Base-by-base conservation (phyloP, 2,113 vertebrate genomes). In the Delphinus delphis region DNA sequence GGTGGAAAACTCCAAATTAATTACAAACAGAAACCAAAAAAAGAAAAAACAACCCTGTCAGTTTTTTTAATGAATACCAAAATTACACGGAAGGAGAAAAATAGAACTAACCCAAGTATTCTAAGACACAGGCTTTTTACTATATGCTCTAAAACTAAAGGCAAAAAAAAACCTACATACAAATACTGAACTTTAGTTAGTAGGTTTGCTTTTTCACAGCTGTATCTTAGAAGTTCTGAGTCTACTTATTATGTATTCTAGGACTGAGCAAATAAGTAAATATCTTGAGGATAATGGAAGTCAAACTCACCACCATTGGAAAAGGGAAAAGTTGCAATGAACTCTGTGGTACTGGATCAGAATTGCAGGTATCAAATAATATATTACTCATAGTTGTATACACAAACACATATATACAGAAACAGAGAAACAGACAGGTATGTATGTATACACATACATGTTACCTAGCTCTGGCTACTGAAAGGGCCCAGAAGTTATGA, bases 191-290 rank as follows among this genome's bases (percentile, higher is more conserved):
- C 50, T 92, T 92, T 8, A 94, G n/a, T 73, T 65, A 71, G 3
- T 79, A 76, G 4, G 31, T 50, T 63, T 93, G 17, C 50, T 95
- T 90, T 92, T 95, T 71, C 63, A 70, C 31, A 96, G 21, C 8
- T 58, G 58, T 74, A 82, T 82, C 65, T 91, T 80, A 88, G 25
- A 92, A 84, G 92, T 94, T 93, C 90, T 92, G 36, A 65, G 88
- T 50, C 55, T 60, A 95, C 28, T 26, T 79, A 70, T 88, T 41
- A 88, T 50, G 1, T 71, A 73, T 88, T 73, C 31, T 71, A 91
- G 50, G n/a, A 93, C 6, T 90, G 10, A 81, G 15, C 25, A 93
- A 81, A n/a, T 87, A 80, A 80, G 6, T 92, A 93, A 74, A 36
- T 76, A 88, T 41, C 79, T 55, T 74, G 33, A 89, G 50, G 28